Evolutionary conservation across 2,888 invertebrate genomes (phyloP).

Genomic region (Muschampia plurimacula): DNA sequence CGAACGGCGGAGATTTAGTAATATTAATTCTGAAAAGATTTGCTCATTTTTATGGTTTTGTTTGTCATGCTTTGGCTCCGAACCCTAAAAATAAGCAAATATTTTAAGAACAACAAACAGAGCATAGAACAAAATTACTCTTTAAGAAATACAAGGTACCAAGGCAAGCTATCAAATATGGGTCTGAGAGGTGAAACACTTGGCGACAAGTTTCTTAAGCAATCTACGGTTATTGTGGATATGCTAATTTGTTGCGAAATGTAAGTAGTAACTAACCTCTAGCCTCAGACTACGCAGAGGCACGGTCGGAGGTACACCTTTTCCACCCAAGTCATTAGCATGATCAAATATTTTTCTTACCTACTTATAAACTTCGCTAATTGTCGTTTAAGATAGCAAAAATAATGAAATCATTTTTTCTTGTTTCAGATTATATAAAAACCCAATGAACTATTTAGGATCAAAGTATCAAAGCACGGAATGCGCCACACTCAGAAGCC

Average conservation of each 20-base stretch:
- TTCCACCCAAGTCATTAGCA: conserved; percentile 20
- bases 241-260: conserved; percentile 43
- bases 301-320: conserved; percentile 3
- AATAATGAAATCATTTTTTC: too few species aligned
- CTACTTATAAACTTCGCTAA: not conserved
- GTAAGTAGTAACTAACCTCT: conserved; percentile 6
- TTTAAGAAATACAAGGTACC: not conserved
- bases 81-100: too few species aligned
- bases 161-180: conserved; percentile 13
- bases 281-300: not conserved
- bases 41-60: too few species aligned
- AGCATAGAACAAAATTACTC: not conserved
- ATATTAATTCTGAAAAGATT: too few species aligned
- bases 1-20: too few species aligned
- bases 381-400: too few species aligned
- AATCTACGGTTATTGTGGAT: conserved; percentile 40
- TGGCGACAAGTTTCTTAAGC: conserved; percentile 33
- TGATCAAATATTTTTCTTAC: conserved; percentile 9
- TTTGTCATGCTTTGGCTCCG: too few species aligned
- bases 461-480: too few species aligned
- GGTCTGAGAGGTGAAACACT: conserved; percentile 17
- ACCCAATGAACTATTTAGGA: not conserved
- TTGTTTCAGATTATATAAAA: too few species aligned
- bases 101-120: too few species aligned
- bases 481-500: too few species aligned